Percentiles rank a stretch among this genome's conserved stretches.
Evolutionary conservation across 2,888 invertebrate species (phyloP).

Genomic region (Julus scandinavius): DNA sequence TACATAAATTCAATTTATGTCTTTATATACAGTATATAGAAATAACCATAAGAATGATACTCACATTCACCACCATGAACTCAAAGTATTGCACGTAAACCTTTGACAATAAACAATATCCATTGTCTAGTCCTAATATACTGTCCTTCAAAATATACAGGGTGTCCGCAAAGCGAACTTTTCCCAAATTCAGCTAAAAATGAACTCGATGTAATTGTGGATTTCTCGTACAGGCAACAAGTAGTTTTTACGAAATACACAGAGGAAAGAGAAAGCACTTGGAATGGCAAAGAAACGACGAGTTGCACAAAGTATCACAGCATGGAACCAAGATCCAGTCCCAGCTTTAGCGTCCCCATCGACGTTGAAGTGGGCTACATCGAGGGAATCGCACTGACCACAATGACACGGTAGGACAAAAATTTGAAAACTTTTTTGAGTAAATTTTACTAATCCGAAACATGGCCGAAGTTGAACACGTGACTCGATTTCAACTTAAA

Average conservation of each 20-base stretch:
- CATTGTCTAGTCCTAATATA: too few species aligned
- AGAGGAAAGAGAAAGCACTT: constrained; percentile 55
- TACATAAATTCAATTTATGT: too few species aligned
- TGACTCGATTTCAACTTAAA: background rate
- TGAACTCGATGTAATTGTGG: background rate
- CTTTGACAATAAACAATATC: too few species aligned
- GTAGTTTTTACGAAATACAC: constrained; percentile 60
- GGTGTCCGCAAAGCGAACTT: too few species aligned
- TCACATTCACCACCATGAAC: too few species aligned
- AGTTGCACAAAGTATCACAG: constrained; percentile 52
- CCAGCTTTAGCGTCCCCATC: constrained; percentile 41
- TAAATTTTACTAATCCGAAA: background rate
- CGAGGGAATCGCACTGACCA: constrained; percentile 38
- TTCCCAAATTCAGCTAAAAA: background rate
- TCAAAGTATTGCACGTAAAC: too few species aligned
- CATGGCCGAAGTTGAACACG: background rate
- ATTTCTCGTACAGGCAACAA: constrained; percentile 59
- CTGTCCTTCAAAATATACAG: too few species aligned
- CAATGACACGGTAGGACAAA: constrained; percentile 37
- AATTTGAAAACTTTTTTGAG: background rate
- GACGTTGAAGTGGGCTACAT: constrained; percentile 44
- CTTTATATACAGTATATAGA: too few species aligned
- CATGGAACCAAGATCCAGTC: constrained; percentile 52
- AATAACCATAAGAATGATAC: too few species aligned
- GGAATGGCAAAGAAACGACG: constrained; percentile 50